Evolutionary conservation across 2,888 invertebrate genomes (phyloP), one percentile per base, ranked within the genome.

Genomic region (Toxonevra muliebris): DNA sequence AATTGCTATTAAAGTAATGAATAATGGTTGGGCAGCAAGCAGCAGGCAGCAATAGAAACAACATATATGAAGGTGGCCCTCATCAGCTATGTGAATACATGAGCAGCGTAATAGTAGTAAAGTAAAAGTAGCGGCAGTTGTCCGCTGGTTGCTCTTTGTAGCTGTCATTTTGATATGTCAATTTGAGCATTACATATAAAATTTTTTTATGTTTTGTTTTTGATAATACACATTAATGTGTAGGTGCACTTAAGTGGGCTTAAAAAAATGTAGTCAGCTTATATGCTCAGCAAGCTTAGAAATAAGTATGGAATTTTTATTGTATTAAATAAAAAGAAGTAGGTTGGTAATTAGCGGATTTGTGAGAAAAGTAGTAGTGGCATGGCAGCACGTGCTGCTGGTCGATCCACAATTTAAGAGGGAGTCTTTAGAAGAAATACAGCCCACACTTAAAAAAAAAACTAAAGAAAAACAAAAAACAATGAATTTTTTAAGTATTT

Each of bases 151-250:
- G 48, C 48, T n/a, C 13, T 13, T 15, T 48, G 61, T 30, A 61
- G 50, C 61, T 61, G 61, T 61, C 61, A 61, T 8, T 61, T 45
- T 61, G 50, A 61, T 50, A 50, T 61, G 61, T 61, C 61, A 65
- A 59, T 60, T 60, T 50, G 53, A 15, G 52, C 13, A n/a, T 15
- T 48, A 59, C 42, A 42, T 15, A 42, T 17, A 19, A 20, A 59
- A 17, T 43, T 12, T n/a, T 58, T 58, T 43, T 42, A 8, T 12
- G 7, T 17, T 13, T 19, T 11, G n/a, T n/a, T 58, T 4, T 58
- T 58, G 19, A 13, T 15, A 10, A 5, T 42, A 20, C 20, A 58
- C 20, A 58, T 58, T 12, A 20, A 9, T 19, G n/a, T 42, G 42
- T 2, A 58, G 17, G 43, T 17, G 8, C 13, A 17, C 10, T 12